Evolutionary conservation across 2,113 vertebrate species (phyloP).

Genomic region (Malurus elegans): DNA sequence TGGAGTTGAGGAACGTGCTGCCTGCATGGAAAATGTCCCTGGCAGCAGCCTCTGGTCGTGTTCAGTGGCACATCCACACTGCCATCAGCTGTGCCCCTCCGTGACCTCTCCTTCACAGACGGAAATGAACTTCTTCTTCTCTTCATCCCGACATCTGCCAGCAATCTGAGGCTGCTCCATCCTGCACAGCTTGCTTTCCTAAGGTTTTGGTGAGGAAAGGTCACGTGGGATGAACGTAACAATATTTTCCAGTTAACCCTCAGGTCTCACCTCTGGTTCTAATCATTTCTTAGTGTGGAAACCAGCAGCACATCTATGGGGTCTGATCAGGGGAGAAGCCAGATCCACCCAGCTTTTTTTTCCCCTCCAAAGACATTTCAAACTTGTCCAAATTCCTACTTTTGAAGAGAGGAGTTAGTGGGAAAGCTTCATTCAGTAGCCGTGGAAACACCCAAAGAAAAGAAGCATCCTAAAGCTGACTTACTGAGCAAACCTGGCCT

Average conservation of each 20-base stretch:
- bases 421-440: background rate
- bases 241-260: background rate
- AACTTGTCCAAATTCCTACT: background rate
- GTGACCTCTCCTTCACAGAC: background rate
- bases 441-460: background rate
- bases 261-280: background rate
- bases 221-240: background rate
- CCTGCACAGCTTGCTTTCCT: background rate
- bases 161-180: constrained; percentile 24
- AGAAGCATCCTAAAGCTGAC: background rate
- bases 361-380: fast-evolving
- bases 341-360: background rate
- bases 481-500: background rate
- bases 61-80: background rate
- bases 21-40: background rate
- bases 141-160: constrained; percentile 50
- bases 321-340: background rate
- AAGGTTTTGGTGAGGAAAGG: background rate
- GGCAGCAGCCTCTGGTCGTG: background rate
- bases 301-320: background rate
- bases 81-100: background rate
- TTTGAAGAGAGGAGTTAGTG: background rate
- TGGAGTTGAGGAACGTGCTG: background rate
- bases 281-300: background rate
- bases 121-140: constrained; percentile 33